phyloP scores from a whole-genome alignment of 2,888 invertebrate species.

The Coleophora deauratella region DNA sequence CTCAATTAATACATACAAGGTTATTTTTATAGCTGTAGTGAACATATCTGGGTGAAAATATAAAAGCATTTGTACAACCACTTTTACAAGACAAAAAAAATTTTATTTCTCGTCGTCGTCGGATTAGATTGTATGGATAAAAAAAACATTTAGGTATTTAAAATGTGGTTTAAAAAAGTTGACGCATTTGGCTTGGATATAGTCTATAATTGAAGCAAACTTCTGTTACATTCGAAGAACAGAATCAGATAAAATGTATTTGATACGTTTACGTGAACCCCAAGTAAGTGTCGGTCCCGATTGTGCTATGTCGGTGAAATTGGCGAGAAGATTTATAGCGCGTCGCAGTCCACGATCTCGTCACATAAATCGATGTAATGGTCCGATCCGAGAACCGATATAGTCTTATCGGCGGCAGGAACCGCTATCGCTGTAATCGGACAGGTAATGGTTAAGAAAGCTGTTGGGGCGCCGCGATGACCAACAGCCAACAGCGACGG shows the following conservation, averaged over 20 bases:
- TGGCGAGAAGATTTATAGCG: conserved; percentile 44
- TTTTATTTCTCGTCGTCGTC: no score
- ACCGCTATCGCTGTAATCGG: conserved; percentile 32
- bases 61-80: no score
- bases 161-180: no score
- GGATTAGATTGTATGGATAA: no score
- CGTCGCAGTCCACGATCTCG: conserved; percentile 31
- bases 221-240: conserved; percentile 31
- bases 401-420: conserved; percentile 34
- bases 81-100: no score
- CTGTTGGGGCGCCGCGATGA: conserved; percentile 22
- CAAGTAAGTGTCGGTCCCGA: conserved; percentile 27
- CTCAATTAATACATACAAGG: no score
- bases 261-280: conserved; percentile 24
- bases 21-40: no score
- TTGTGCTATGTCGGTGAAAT: conserved; percentile 30
- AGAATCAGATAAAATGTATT: conserved; percentile 21
- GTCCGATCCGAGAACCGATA: conserved; percentile 42
- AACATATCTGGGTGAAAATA: no score
- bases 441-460: conserved; percentile 50
- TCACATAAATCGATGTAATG: conserved; percentile 56
- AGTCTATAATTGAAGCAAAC: no score
- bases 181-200: no score
- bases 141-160: no score
- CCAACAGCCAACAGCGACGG: conserved; percentile 8